phyloP scores from a whole-genome alignment of 2,113 vertebrate genomes.

The Onychostoma macrolepis region DNA sequence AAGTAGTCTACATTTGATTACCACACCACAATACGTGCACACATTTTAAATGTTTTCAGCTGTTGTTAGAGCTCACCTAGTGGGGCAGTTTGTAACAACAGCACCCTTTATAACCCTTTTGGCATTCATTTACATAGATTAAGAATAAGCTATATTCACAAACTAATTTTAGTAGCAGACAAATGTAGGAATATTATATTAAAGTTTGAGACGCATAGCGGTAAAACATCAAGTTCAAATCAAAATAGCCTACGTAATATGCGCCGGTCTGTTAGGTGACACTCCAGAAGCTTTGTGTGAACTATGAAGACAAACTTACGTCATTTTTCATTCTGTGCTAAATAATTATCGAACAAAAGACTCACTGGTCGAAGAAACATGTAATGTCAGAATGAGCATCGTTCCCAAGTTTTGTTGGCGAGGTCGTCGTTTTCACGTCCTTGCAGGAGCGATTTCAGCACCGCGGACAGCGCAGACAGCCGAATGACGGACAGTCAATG shows the following conservation, averaged over 20 bases:
- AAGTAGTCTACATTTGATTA: not conserved
- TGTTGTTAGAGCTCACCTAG: not conserved
- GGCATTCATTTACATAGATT: not conserved
- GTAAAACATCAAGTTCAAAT: not conserved
- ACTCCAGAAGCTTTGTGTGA: not conserved
- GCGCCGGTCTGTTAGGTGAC: not conserved
- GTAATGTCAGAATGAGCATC: not conserved
- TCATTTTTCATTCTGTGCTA: not conserved
- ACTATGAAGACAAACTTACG: not conserved
- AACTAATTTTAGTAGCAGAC: not conserved
- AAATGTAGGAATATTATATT: not conserved
- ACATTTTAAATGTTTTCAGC: not conserved
- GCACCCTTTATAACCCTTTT: not conserved
- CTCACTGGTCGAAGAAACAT: not conserved
- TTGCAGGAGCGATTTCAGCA: slow-evolving; percentile 65
- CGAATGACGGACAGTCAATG: slow-evolving; percentile 6
- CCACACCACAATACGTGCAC: not conserved
- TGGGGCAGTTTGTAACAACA: not conserved
- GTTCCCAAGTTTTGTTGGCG: not conserved
- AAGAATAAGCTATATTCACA: not conserved
- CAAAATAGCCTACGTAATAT: not conserved
- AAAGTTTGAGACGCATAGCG: not conserved
- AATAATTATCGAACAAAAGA: slow-evolving; percentile 18
- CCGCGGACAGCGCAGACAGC: slow-evolving; percentile 70
- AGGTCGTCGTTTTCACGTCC: not conserved